phyloP scores from a whole-genome alignment of 2,888 invertebrate species.

The Calliphora vomitoria region DNA sequence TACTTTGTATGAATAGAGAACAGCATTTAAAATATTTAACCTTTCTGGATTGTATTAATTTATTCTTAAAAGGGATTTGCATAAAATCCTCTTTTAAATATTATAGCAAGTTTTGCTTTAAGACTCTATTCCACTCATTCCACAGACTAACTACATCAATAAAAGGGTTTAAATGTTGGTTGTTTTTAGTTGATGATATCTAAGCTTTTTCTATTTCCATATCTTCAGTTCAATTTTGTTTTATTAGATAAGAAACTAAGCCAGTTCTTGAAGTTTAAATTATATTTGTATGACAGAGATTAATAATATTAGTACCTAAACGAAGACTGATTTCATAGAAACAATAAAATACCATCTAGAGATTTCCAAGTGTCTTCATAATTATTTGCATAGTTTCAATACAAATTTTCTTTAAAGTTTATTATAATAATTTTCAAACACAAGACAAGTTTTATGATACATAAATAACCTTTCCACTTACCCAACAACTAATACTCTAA shows the following conservation, averaged over 20 bases:
- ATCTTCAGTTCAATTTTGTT: background rate
- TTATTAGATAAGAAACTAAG: background rate
- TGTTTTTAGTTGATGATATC: slow-evolving; percentile 51
- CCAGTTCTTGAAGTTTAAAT: slow-evolving; percentile 1
- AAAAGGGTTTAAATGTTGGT: slow-evolving; percentile 52
- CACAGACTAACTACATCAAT: slow-evolving; percentile 19
- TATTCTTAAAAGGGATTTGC: slow-evolving; percentile 67
- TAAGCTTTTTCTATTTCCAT: slow-evolving; percentile 37
- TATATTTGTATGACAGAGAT: too few relatives aligned
- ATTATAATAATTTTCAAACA: too few relatives aligned
- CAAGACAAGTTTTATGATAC: background rate
- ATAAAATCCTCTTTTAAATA: slow-evolving; percentile 69
- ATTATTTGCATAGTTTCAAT: too few relatives aligned
- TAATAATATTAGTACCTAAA: too few relatives aligned
- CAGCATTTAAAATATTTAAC: slow-evolving; percentile 65
- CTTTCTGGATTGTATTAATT: slow-evolving; percentile 63
- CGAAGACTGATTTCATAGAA: too few relatives aligned
- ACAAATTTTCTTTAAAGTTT: too few relatives aligned
- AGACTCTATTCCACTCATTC: slow-evolving; percentile 18
- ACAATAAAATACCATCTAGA: too few relatives aligned
- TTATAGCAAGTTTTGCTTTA: slow-evolving; percentile 49
- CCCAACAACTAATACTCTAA: background rate
- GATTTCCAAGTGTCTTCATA: too few relatives aligned
- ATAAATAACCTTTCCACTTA: background rate
- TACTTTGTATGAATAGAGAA: slow-evolving; percentile 6